phyloP scores from a whole-genome alignment of 2,797 vertebrate species.

The Aselliscus stoliczkanus region DNA sequence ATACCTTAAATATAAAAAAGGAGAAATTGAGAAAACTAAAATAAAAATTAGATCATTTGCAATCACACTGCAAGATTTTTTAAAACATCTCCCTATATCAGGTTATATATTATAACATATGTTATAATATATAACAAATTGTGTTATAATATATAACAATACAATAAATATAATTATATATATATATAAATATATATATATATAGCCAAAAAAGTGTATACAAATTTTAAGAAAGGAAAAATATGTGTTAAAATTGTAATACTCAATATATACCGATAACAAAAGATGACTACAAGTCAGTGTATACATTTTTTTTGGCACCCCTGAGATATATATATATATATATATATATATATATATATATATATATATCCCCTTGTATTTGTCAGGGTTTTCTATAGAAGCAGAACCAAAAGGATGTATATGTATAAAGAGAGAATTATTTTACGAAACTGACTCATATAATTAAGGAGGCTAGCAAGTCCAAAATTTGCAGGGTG shows the following conservation, averaged over 20 bases:
- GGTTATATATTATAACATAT: neutral
- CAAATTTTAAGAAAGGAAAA: too few species aligned
- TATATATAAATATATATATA: neutral
- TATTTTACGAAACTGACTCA: neutral
- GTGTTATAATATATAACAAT: too few species aligned
- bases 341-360: too few species aligned
- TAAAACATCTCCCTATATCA: neutral
- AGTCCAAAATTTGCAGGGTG: neutral
- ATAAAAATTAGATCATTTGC: neutral
- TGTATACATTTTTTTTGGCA: too few species aligned
- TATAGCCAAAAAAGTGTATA: neutral
- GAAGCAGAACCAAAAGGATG: neutral
- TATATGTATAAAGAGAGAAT: neutral
- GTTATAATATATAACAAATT: neutral
- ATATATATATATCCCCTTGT: neutral
- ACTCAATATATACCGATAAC: too few species aligned
- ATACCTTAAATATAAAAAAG: neutral
- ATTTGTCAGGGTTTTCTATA: neutral
- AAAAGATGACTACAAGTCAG: too few species aligned
- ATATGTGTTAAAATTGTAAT: too few species aligned
- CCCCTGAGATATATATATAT: too few species aligned
- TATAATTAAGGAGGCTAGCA: neutral
- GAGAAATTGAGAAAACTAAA: neutral
- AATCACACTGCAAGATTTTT: neutral
- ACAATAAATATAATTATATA: neutral